Percentiles rank a stretch among this genome's conserved stretches.
Evolutionary conservation across 1,140 invertebrate species (phyloP).

Genomic region (Agrypnia vestita): DNA sequence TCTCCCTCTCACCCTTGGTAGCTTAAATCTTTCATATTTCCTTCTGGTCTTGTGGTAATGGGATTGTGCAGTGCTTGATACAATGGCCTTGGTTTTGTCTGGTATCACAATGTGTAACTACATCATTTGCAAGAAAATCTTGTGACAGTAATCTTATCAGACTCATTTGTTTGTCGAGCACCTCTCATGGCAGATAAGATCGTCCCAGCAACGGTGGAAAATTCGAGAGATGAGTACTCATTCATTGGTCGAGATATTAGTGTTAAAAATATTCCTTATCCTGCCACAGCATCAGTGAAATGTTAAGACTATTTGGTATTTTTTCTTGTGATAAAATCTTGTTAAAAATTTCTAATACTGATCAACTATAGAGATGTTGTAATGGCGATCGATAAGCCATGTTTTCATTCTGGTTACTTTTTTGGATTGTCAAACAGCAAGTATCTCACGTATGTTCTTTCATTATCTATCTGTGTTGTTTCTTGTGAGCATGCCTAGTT

Average conservation of each 20-base stretch:
- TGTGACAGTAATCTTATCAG: slow-evolving; percentile 35
- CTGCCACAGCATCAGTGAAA: not conserved
- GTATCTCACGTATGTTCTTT: slow-evolving; percentile 57
- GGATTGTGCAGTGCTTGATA: slow-evolving; percentile 1
- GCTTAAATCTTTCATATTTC: not conserved
- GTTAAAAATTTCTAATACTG: slow-evolving; percentile 7
- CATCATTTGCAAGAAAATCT: slow-evolving; percentile 38
- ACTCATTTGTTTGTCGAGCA: slow-evolving; percentile 30
- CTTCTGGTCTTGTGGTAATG: slow-evolving; percentile 26
- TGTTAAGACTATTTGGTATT: not conserved
- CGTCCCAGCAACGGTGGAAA: slow-evolving; percentile 5
- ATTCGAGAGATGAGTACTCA: not conserved
- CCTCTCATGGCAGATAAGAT: slow-evolving; percentile 29
- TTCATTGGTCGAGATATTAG: not conserved
- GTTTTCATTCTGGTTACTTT: slow-evolving; percentile 54
- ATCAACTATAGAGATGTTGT: slow-evolving; percentile 14
- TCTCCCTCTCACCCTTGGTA: slow-evolving; percentile 7
- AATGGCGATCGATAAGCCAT: slow-evolving; percentile 31
- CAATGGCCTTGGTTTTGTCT: slow-evolving; percentile 21
- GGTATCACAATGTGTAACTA: not conserved
- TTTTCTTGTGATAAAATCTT: too few species aligned
- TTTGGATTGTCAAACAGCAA: slow-evolving; percentile 56
- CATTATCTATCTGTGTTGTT: slow-evolving; percentile 47
- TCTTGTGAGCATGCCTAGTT: slow-evolving; percentile 39
- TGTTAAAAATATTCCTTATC: too few species aligned